Evolutionary conservation across 2,888 invertebrate genomes (phyloP), one percentile per base, ranked within the genome.

Genomic region (Hypomecis atomaria): DNA sequence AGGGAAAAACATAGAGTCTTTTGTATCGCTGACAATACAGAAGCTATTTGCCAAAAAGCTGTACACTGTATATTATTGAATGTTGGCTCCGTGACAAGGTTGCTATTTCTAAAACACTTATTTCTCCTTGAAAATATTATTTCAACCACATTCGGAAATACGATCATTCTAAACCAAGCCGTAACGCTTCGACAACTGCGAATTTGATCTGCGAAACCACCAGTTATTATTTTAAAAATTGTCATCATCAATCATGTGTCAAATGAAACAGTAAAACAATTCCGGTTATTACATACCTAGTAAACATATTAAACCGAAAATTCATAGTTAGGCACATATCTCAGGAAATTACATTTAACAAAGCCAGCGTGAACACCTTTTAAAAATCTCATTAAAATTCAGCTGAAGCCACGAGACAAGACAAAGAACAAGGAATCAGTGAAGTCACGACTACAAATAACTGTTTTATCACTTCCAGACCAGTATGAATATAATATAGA

Each of bases 191-290:
- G 56, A 66, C 65, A 62, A 66, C 49, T 66, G 70, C 65, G 60
- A 74, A 74, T 74, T 73, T 50, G 72, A 80, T 78, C 74, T 66
- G 66, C 52, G 37, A 48, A 57, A 60, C 65, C 71, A 65, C 78
- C 77, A 78, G 75, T 64, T 62, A 33, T 49, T 43, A 49, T 60
- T 43, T 40, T 37, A 40, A 43, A n/a, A 33, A 47, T 48, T 49
- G 48, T 43, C 40, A 49, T 44, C 40, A n/a, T 33, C 7, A 10
- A 47, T 48, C 23, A 47, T 33, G 9, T 33, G 23, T 48, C n/a
- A 48, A 8, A 8, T 7, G 0, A 23, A 45, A 9, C 0, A 9
- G 6, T 45, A 45, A 23, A 45, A 8, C 7, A 13, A 23, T 23
- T 23, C 23, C 23, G 6, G n/a, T 5, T 6, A 44, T 11, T 11